Base-by-base conservation (phyloP, 2,888 invertebrate species). In the Oxyteleia sp. region DNA sequence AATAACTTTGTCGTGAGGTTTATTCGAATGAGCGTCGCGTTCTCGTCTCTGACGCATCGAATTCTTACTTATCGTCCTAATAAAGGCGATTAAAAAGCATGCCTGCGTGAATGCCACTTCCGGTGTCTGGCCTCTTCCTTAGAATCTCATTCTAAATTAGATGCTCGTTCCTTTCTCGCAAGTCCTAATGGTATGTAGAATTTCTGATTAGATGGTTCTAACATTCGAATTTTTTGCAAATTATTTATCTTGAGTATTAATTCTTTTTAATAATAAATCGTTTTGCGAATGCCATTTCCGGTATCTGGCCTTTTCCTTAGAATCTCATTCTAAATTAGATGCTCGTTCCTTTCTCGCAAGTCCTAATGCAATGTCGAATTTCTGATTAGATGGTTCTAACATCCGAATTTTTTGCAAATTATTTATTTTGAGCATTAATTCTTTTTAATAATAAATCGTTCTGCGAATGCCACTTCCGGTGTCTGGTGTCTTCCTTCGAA, bases 201-300 rank as follows among this genome's bases (percentile, higher is more conserved):
- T 29, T 23, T 51, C 29, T 13, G 29, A 51, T 51, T 51, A 23
- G 5, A 5, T 5, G 23, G 23, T 5, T n/a, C n/a, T n/a, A n/a
- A n/a, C n/a, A n/a, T n/a, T n/a, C n/a, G n/a, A n/a, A n/a, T n/a
- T n/a, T n/a, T n/a, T n/a, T n/a, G n/a, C n/a, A n/a, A n/a, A n/a
- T n/a, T n/a, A 23, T 23, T 23, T 23, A 23, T 23, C 23, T 23
- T 23, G 23, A 23, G n/a, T n/a, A n/a, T n/a, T n/a, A n/a, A n/a
- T n/a, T n/a, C n/a, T n/a, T n/a, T n/a, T n/a, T n/a, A n/a, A n/a
- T n/a, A n/a, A n/a, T n/a, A n/a, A n/a, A n/a, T n/a, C n/a, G n/a
- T n/a, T n/a, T n/a, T n/a, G 68, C 53, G 68, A 68, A 61, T 49
- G 68, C 76, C 53, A 61, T 61, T 78, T 78, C 76, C 76, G 68